Evolutionary conservation across 2,888 invertebrate genomes (phyloP).

Genomic region (Nomada ferruginata): DNA sequence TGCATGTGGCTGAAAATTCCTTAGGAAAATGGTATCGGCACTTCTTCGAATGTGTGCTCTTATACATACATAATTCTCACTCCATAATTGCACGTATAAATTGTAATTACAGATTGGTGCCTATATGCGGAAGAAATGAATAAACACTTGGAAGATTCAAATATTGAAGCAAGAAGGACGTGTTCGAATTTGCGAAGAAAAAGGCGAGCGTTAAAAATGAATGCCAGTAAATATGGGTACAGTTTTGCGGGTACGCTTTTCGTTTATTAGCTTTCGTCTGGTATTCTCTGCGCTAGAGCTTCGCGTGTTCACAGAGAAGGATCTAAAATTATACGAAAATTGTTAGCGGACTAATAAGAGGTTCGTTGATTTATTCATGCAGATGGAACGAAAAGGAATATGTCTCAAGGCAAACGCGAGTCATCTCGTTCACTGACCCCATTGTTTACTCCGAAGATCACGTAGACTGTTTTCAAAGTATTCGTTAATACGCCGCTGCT

Average conservation of each 20-base stretch:
- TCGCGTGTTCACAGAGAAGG: background rate
- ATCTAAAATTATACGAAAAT: slow-evolving; percentile 37
- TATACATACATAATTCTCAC: background rate
- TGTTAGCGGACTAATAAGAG: slow-evolving; percentile 21
- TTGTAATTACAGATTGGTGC: background rate
- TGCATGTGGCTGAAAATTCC: too few species aligned
- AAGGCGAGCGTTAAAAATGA: background rate
- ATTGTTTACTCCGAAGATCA: slow-evolving; percentile 39
- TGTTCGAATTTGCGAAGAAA: background rate
- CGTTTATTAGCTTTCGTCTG: slow-evolving; percentile 2
- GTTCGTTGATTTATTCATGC: slow-evolving; percentile 29
- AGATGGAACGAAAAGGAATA: slow-evolving; percentile 19
- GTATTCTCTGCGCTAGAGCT: background rate
- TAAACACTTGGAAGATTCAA: background rate
- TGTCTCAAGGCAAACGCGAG: slow-evolving; percentile 28
- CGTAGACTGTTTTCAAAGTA: slow-evolving; percentile 27
- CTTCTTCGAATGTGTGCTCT: too few species aligned
- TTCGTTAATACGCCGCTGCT: slow-evolving; percentile 16
- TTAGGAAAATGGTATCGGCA: too few species aligned
- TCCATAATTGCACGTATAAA: background rate
- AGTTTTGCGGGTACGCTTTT: slow-evolving; percentile 1
- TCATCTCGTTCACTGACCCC: slow-evolving; percentile 36
- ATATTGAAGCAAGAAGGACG: background rate
- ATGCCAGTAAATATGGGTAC: background rate
- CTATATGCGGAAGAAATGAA: background rate